Conservation (phyloP, 2,888 invertebrate genomes). For the Microchrysa polita region DNA sequence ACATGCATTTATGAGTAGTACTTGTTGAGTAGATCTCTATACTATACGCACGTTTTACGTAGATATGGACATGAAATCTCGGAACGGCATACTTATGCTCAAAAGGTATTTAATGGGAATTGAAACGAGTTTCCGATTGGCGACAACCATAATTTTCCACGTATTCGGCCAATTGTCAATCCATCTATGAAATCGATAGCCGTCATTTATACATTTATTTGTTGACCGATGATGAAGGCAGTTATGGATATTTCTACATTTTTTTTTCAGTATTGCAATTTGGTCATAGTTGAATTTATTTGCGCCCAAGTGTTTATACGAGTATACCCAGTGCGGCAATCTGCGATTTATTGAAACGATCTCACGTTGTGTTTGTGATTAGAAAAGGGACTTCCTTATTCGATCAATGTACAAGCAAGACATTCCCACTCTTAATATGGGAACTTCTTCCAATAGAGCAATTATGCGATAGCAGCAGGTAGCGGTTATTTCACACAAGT, state of each 20-base stretch:
- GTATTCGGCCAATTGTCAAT: slow-evolving; percentile 26
- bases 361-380: no score
- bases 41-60: background rate
- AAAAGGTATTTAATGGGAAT: slow-evolving; percentile 25
- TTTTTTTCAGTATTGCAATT: background rate
- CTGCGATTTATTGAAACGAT: no score
- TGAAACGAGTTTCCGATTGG: slow-evolving; percentile 25
- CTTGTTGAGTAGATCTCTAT: background rate
- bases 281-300: background rate
- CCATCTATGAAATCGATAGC: slow-evolving; percentile 39
- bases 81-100: background rate
- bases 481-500: no score
- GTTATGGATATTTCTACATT: background rate
- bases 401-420: no score
- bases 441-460: no score
- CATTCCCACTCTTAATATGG: no score
- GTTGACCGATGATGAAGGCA: no score
- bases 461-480: no score
- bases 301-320: background rate
- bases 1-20: no score
- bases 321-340: no score
- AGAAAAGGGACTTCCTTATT: no score
- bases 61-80: background rate
- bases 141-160: slow-evolving; percentile 30
- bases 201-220: slow-evolving; percentile 16